Percentiles rank a stretch among this genome's conserved stretches.
phyloP scores from a whole-genome alignment of 2,797 vertebrate genomes.

The Hapalemur alaotrensis region DNA sequence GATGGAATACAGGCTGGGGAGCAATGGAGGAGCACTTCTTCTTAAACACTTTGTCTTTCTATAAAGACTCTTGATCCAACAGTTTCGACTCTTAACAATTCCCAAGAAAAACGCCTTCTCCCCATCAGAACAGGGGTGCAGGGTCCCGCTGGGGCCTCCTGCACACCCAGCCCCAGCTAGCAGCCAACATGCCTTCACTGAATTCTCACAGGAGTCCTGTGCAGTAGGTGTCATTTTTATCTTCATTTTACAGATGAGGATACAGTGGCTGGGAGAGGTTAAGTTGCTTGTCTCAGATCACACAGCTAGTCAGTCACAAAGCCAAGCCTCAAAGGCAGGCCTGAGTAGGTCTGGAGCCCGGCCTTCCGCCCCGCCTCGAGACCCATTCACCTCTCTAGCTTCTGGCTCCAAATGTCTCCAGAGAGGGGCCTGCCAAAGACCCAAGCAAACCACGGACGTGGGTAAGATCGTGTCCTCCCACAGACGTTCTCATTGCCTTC shows the following conservation, averaged over 20 bases:
- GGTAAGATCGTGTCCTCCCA: background rate
- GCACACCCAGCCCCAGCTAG: background rate
- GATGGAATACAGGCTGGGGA: background rate
- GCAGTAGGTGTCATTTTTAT: background rate
- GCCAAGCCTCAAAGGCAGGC: background rate
- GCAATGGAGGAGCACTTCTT: background rate
- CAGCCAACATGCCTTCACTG: background rate
- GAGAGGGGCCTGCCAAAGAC: background rate
- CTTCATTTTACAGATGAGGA: background rate
- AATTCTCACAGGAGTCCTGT: background rate
- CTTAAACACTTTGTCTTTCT: conserved; percentile 22
- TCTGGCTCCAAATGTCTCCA: background rate
- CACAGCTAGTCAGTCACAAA: background rate
- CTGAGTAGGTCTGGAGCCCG: background rate
- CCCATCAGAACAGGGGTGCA: background rate
- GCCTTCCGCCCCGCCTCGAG: background rate
- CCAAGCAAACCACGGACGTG: rapidly evolving
- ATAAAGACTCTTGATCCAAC: background rate
- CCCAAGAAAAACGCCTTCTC: background rate
- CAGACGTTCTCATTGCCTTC: background rate
- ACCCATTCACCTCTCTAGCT: background rate
- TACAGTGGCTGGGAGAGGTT: background rate
- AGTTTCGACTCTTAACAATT: background rate
- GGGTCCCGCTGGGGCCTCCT: background rate
- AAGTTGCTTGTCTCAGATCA: background rate